A percentile compares a stretch with the other conserved stretches of the same genome.
These are phyloP conservation scores for Sycophila texana DNA, from an alignment of 2,888 invertebrate species.

Conservation along the genomic window DNA sequence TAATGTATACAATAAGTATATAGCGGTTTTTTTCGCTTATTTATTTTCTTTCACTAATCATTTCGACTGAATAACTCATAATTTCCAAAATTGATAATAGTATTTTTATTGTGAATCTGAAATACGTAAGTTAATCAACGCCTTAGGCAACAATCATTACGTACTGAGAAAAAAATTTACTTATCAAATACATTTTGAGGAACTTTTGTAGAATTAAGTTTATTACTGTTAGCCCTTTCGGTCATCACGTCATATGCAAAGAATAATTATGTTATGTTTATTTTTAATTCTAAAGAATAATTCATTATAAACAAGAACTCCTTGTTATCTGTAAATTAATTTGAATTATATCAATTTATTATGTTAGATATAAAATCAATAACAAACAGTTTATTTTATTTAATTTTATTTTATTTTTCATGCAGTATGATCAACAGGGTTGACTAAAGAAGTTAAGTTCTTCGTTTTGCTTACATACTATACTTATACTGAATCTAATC, in stretches of 20 bases:
- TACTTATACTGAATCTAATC: constrained; percentile 8
- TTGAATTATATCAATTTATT: constrained; percentile 6
- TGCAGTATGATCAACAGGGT: too few species aligned
- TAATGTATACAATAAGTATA: constrained; percentile 27
- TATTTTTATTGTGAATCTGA: constrained; percentile 24
- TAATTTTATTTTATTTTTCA: too few species aligned
- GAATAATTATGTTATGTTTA: too few species aligned
- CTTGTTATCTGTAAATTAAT: constrained; percentile 4
- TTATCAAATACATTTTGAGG: constrained; percentile 6
- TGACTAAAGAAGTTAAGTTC: too few species aligned
- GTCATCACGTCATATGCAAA: too few species aligned
- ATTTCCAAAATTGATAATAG: constrained; percentile 16
- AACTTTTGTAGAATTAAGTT: constrained; percentile 29
- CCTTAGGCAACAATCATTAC: constrained; percentile 28
- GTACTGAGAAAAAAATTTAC: constrained; percentile 32
- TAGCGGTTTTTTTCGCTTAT: constrained; percentile 26
- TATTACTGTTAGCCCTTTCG: not conserved
- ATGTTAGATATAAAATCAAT: not conserved
- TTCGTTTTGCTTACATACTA: constrained; percentile 3
- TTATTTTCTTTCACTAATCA: constrained; percentile 41
- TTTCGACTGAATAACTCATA: constrained; percentile 39
- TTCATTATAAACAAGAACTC: too few species aligned
- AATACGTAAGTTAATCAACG: constrained; percentile 29
- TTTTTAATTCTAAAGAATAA: too few species aligned
- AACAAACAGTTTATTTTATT: not conserved